Percentiles rank a stretch among this genome's conserved stretches.
Evolutionary conservation across 2,113 vertebrate species (phyloP).

Genomic region (Festucalex cinctus): DNA sequence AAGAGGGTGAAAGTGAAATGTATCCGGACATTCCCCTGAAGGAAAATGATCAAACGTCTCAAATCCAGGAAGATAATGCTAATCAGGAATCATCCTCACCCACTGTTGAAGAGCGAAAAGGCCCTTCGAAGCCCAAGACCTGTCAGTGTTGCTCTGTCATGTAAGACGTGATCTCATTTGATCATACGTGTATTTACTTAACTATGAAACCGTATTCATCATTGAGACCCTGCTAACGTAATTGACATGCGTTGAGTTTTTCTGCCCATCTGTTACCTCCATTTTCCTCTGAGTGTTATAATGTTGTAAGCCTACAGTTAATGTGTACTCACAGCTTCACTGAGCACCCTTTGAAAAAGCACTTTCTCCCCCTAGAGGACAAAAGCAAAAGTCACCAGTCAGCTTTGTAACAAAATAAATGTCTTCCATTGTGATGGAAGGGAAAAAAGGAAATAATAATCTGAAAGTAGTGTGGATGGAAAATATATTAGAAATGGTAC

Average conservation of each 20-base stretch:
- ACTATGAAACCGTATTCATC: background rate
- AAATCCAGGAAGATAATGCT: constrained; percentile 17
- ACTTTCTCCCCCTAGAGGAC: constrained; percentile 56
- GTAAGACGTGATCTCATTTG: constrained; percentile 35
- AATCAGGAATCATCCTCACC: constrained; percentile 12
- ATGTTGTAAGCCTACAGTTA: background rate
- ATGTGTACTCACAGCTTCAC: background rate
- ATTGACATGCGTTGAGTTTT: background rate
- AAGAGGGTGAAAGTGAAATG: constrained; percentile 12
- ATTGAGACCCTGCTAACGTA: background rate
- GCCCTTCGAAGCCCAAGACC: constrained; percentile 46
- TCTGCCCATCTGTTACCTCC: constrained; percentile 1
- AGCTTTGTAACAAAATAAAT: background rate
- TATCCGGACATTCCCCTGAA: constrained; percentile 49
- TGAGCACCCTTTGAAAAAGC: constrained; percentile 15
- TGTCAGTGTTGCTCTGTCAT: constrained; percentile 71
- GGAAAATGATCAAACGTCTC: constrained; percentile 12
- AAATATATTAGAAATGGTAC: background rate
- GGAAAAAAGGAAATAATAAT: background rate
- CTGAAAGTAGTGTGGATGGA: background rate
- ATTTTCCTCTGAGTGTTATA: constrained; percentile 1
- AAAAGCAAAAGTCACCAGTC: constrained; percentile 19
- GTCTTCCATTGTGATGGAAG: background rate
- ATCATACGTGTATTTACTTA: background rate
- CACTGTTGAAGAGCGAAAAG: constrained; percentile 19